These are phyloP conservation scores for Danio albolineatus DNA, from an alignment of 2,797 vertebrate species.

Conservation along the genomic window DNA sequence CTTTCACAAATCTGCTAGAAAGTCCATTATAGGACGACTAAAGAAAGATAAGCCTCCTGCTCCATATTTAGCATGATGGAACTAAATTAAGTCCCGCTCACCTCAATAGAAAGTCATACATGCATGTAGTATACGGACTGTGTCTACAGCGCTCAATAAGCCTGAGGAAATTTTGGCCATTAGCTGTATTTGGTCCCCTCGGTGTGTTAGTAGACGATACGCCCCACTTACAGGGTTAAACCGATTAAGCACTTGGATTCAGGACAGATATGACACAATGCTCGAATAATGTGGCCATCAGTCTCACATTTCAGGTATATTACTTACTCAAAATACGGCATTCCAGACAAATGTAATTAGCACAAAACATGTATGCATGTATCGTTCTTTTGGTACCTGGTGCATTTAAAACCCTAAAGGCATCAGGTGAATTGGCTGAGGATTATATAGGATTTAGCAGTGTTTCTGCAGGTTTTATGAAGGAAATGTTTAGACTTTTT, in stretches of 20 bases:
- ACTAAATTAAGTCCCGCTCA: slow-evolving; percentile 38
- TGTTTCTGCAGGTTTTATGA: too few relatives aligned
- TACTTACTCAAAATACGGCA: slow-evolving; percentile 75
- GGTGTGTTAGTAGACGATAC: slow-evolving; percentile 76
- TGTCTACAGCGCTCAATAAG: slow-evolving; percentile 34
- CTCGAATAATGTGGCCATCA: slow-evolving; percentile 68
- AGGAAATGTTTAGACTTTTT: too few relatives aligned
- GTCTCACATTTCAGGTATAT: slow-evolving; percentile 74
- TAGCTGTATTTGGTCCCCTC: slow-evolving; percentile 60
- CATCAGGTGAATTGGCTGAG: slow-evolving; percentile 13
- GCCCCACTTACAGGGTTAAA: slow-evolving; percentile 77
- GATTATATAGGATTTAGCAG: not conserved
- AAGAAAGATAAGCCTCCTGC: slow-evolving; percentile 35
- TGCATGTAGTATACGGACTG: not conserved
- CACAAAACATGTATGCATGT: slow-evolving; percentile 63
- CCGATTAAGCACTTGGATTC: slow-evolving; percentile 77
- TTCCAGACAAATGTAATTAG: slow-evolving; percentile 80
- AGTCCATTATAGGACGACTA: slow-evolving; percentile 41
- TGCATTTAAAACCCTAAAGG: slow-evolving; percentile 52
- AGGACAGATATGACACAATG: slow-evolving; percentile 80
- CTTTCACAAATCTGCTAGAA: slow-evolving; percentile 13
- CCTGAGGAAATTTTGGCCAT: slow-evolving; percentile 59
- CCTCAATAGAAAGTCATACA: slow-evolving; percentile 25
- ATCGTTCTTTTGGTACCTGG: slow-evolving; percentile 71
- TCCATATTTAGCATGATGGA: slow-evolving; percentile 23